phyloP scores from a whole-genome alignment of 2,797 vertebrate genomes.

The Melopsittacus undulatus region DNA sequence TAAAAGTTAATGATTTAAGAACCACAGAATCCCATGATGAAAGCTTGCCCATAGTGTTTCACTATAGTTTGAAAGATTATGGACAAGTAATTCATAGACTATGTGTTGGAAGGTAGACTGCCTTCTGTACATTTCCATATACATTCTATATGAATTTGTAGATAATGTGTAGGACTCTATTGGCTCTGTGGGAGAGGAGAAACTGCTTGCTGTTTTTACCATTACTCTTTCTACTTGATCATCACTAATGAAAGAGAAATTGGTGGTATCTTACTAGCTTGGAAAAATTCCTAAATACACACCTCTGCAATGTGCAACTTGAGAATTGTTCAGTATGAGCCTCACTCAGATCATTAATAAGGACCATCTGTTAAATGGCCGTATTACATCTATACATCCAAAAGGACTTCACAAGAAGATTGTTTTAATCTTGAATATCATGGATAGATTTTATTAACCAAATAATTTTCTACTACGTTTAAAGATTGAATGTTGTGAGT shows the following conservation, averaged over 20 bases:
- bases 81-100: background rate
- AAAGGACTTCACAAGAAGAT: background rate
- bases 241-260: background rate
- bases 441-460: background rate
- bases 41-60: background rate
- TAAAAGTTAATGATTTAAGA: conserved; percentile 47
- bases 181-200: background rate
- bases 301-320: background rate
- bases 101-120: background rate
- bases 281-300: background rate
- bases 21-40: background rate
- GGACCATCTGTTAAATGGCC: background rate
- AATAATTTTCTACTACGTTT: background rate
- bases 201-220: background rate
- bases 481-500: background rate
- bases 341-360: background rate
- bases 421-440: background rate
- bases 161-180: background rate
- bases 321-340: background rate
- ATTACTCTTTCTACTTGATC: background rate
- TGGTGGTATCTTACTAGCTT: background rate
- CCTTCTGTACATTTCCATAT: background rate
- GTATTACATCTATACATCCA: background rate
- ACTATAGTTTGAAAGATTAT: background rate
- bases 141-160: background rate